phyloP scores from a whole-genome alignment of 2,113 vertebrate genomes.

The Nothocercus julius region DNA sequence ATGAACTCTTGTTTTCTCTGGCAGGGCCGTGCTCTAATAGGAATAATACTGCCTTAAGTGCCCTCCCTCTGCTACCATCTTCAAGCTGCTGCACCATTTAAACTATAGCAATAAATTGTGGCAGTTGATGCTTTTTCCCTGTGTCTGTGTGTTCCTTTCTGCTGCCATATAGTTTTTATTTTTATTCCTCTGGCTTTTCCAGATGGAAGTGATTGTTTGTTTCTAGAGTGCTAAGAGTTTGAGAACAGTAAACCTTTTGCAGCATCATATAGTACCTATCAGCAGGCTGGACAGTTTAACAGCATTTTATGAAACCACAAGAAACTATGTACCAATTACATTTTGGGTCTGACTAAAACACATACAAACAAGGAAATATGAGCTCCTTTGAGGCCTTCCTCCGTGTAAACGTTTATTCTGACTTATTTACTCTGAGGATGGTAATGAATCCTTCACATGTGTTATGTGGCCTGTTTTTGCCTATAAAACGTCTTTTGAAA shows the following conservation, averaged over 20 bases:
- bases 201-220: conserved; percentile 53
- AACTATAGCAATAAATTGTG: conserved; percentile 50
- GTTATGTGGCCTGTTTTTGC: neutral
- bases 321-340: conserved; percentile 1
- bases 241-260: conserved; percentile 47
- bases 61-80: conserved; percentile 2
- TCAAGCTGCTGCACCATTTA: conserved; percentile 37
- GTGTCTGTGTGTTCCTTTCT: conserved; percentile 22
- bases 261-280: conserved; percentile 33
- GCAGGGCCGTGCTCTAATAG: conserved; percentile 44
- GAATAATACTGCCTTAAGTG: conserved; percentile 41
- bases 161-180: conserved; percentile 46
- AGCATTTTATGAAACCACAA: conserved; percentile 52
- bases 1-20: conserved; percentile 54
- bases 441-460: conserved; percentile 23
- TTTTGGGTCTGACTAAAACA: conserved; percentile 40
- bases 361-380: conserved; percentile 41
- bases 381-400: conserved; percentile 37
- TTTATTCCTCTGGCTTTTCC: conserved; percentile 41
- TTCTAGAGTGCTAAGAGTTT: conserved; percentile 2
- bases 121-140: conserved; percentile 14
- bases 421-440: conserved; percentile 11
- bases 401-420: conserved; percentile 29
- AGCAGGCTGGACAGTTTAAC: conserved; percentile 39
- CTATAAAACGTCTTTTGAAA: conserved; percentile 8